phyloP scores from a whole-genome alignment of 1,140 invertebrate genomes.

The Archegozetes longisetosus region DNA sequence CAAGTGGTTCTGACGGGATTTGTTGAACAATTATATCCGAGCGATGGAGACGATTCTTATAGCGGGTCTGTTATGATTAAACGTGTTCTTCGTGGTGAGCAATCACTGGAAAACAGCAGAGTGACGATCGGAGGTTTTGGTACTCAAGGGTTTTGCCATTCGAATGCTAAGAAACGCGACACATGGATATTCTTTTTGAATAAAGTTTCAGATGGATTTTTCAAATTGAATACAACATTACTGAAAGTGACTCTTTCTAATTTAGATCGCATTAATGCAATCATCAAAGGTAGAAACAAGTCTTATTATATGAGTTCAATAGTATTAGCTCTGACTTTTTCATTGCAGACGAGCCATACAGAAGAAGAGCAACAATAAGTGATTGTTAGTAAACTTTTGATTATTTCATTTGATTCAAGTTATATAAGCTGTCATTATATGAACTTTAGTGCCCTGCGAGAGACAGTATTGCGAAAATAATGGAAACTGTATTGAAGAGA shows the following conservation, averaged over 20 bases:
- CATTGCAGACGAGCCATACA: conserved; percentile 18
- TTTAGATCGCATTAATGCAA: conserved; percentile 18
- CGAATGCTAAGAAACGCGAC: conserved; percentile 12
- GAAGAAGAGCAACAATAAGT: conserved; percentile 13
- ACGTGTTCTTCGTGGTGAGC: conserved; percentile 13
- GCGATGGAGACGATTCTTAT: not conserved
- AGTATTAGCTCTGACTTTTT: not conserved
- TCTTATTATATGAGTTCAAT: not conserved
- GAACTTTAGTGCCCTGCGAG: conserved; percentile 23
- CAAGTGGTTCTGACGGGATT: conserved; percentile 10
- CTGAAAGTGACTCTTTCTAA: conserved; percentile 16
- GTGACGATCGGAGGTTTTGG: conserved; percentile 20
- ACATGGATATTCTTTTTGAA: conserved; percentile 19
- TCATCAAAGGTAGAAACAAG: conserved; percentile 17
- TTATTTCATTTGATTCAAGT: not conserved
- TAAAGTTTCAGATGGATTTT: conserved; percentile 17
- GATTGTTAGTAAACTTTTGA: conserved; percentile 18
- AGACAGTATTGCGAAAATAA: conserved; percentile 21
- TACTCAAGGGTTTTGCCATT: conserved; percentile 14
- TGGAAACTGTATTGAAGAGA: conserved; percentile 20
- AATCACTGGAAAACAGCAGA: conserved; percentile 8
- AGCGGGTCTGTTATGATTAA: conserved; percentile 16
- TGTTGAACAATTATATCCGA: conserved; percentile 10
- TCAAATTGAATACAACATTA: conserved; percentile 19
- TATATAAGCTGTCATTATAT: too few species aligned